Conservation (phyloP, 2,888 invertebrate species). For the Pediacus dermestoides region DNA sequence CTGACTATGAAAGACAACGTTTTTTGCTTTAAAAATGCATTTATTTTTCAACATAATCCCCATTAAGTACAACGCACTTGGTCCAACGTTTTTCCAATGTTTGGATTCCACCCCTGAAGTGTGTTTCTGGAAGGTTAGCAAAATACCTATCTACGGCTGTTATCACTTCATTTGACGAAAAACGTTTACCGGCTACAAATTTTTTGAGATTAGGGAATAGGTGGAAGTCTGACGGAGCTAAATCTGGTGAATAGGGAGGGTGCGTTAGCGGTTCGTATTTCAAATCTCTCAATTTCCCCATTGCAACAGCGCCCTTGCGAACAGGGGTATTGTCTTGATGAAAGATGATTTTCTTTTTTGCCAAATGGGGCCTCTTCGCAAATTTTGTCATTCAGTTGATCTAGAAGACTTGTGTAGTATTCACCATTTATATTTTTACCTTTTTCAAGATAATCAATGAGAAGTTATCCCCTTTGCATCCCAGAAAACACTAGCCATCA, state of each 20-base stretch:
- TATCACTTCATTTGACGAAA: background rate
- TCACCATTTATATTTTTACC: background rate
- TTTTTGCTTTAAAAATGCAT: background rate
- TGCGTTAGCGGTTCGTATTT: background rate
- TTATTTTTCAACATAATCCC: too few relatives aligned
- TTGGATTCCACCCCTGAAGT: background rate
- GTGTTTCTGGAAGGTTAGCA: background rate
- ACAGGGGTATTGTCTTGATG: background rate
- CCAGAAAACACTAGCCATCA: constrained; percentile 27
- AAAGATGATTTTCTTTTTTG: background rate
- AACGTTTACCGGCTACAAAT: constrained; percentile 2
- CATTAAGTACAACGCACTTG: background rate
- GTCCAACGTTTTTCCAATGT: background rate
- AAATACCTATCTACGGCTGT: background rate
- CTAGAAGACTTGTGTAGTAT: background rate
- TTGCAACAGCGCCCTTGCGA: background rate
- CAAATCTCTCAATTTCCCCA: background rate
- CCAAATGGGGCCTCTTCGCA: background rate
- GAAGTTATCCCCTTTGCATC: constrained; percentile 21
- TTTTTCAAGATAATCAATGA: constrained; percentile 2
- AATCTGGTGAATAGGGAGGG: background rate
- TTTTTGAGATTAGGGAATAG: constrained; percentile 3
- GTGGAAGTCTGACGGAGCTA: constrained; percentile 4
- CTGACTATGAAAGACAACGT: background rate
- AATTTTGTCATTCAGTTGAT: background rate